A percentile compares a stretch with the other conserved stretches of the same genome.
Evolutionary conservation across 1,140 invertebrate species (phyloP).

Genomic region (Bombus sibiricus): DNA sequence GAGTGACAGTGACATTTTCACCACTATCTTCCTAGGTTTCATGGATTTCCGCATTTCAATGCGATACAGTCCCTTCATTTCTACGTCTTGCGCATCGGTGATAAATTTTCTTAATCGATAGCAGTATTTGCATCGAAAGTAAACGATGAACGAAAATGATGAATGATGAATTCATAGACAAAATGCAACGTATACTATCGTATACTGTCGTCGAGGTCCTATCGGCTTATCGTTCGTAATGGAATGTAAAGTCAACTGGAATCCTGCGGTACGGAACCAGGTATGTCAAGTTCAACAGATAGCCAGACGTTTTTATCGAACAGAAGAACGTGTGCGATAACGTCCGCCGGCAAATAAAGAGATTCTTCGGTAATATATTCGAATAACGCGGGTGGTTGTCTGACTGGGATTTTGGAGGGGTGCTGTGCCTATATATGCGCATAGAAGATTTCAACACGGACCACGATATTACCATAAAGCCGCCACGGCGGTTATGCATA

Average conservation of each 20-base stretch:
- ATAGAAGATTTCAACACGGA: constrained; percentile 79
- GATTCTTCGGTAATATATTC: constrained; percentile 76
- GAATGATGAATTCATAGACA: background rate
- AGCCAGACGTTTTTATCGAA: constrained; percentile 36
- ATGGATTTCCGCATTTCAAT: no score
- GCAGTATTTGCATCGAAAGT: no score
- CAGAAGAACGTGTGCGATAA: constrained; percentile 27
- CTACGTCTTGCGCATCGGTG: no score
- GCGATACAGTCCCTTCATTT: no score
- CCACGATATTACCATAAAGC: constrained; percentile 81
- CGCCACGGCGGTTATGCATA: constrained; percentile 78
- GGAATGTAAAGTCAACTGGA: background rate
- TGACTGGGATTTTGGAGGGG: constrained; percentile 36
- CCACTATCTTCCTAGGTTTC: background rate
- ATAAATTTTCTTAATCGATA: background rate
- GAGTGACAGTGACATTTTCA: background rate
- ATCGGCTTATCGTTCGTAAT: no score
- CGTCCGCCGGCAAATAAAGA: constrained; percentile 71
- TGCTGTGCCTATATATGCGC: constrained; percentile 71
- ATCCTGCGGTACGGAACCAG: background rate
- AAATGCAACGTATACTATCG: no score
- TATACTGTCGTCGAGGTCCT: no score
- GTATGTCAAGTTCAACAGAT: background rate
- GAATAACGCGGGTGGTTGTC: constrained; percentile 61
- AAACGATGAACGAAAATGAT: background rate